A percentile compares a stretch with the other conserved stretches of the same genome.
Conservation (phyloP, 1,140 invertebrate genomes). For the Trichogramma pretiosum region DNA sequence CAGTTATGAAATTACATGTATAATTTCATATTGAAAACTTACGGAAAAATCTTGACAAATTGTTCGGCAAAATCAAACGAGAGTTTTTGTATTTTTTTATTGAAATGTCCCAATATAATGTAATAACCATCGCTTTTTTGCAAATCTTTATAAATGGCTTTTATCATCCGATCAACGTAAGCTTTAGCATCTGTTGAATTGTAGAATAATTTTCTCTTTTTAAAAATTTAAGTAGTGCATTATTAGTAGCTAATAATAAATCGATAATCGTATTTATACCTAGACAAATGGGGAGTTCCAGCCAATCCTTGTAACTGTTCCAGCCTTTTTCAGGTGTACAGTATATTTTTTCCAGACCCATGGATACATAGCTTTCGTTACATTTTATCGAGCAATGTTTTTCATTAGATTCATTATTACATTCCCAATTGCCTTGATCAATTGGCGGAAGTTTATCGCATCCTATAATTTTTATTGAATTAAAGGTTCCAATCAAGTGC, state of each 20-base stretch:
- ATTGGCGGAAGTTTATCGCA: constrained; percentile 23
- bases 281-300: constrained; percentile 31
- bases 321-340: constrained; percentile 21
- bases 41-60: constrained; percentile 22
- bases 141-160: constrained; percentile 19
- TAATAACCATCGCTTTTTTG: constrained; percentile 24
- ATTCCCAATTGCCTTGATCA: constrained; percentile 29
- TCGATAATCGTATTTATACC: no score
- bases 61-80: constrained; percentile 18
- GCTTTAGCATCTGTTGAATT: neutral
- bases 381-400: constrained; percentile 23
- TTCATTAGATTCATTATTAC: constrained; percentile 12
- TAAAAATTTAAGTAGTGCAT: neutral
- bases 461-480: constrained; percentile 15
- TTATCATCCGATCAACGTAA: constrained; percentile 11
- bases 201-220: neutral
- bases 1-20: no score
- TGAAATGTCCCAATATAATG: constrained; percentile 20
- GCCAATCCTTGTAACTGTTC: constrained; percentile 23
- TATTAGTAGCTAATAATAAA: no score
- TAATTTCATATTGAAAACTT: constrained; percentile 10
- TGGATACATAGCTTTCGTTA: constrained; percentile 22
- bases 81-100: constrained; percentile 10
- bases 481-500: no score
- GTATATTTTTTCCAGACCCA: constrained; percentile 20